Conservation (phyloP, 2,888 invertebrate genomes). For the Charanyca ferruginea region DNA sequence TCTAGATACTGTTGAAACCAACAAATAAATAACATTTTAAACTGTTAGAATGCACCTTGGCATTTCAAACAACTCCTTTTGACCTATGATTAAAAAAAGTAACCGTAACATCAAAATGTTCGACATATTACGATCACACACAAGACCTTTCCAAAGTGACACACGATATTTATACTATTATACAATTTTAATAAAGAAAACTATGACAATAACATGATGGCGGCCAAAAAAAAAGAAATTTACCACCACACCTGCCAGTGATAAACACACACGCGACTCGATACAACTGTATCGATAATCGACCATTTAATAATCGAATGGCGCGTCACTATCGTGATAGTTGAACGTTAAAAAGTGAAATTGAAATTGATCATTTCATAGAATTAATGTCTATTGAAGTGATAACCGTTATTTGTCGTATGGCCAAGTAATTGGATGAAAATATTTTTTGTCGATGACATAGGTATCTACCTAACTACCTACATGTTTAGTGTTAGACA, state of each 20-base stretch:
- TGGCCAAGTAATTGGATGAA: slow-evolving; percentile 58
- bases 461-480: too few relatives aligned
- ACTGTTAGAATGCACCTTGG: slow-evolving; percentile 24
- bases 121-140: slow-evolving; percentile 48
- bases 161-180: slow-evolving; percentile 52
- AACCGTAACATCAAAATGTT: slow-evolving; percentile 32
- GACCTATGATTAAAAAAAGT: slow-evolving; percentile 43
- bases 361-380: slow-evolving; percentile 76
- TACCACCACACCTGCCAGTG: slow-evolving; percentile 76
- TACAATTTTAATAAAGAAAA: slow-evolving; percentile 55
- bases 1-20: background rate
- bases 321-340: slow-evolving; percentile 77
- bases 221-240: slow-evolving; percentile 60
- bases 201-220: slow-evolving; percentile 65
- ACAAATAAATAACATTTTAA: background rate
- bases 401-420: slow-evolving; percentile 66
- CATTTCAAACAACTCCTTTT: slow-evolving; percentile 10
- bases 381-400: slow-evolving; percentile 61
- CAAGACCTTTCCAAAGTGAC: slow-evolving; percentile 60
- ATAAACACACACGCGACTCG: slow-evolving; percentile 80
- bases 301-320: slow-evolving; percentile 75
- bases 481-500: slow-evolving; percentile 12
- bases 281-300: slow-evolving; percentile 84
- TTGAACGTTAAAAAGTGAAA: slow-evolving; percentile 75
- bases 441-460: slow-evolving; percentile 22